A percentile compares a stretch with the other conserved stretches of the same genome.
phyloP scores from a whole-genome alignment of 2,888 invertebrate genomes.

The Pheosia tremula region DNA sequence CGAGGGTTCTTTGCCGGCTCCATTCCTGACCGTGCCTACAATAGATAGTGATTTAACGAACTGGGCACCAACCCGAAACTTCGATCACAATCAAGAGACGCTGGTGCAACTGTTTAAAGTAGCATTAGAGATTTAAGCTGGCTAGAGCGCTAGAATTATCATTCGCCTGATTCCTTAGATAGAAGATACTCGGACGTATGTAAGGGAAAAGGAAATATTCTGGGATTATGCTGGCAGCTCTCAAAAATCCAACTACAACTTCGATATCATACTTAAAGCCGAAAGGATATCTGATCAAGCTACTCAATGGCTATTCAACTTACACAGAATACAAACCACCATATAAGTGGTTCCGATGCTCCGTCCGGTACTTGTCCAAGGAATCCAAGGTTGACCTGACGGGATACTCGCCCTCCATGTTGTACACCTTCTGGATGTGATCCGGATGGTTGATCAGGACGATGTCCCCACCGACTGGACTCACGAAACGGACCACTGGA shows the following conservation, averaged over 20 bases:
- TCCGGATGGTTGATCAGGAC: conserved; percentile 87
- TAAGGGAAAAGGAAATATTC: too few species aligned
- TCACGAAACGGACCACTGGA: conserved; percentile 86
- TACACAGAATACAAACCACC: conserved; percentile 85
- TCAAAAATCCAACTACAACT: too few species aligned
- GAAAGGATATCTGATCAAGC: too few species aligned
- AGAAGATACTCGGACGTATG: too few species aligned
- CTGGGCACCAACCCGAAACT: background rate
- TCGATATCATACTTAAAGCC: too few species aligned
- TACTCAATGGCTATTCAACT: conserved; percentile 42
- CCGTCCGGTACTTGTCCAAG: conserved; percentile 85
- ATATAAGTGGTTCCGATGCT: conserved; percentile 80
- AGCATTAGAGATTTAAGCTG: too few species aligned
- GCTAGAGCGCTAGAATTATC: too few species aligned
- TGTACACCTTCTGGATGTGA: conserved; percentile 85
- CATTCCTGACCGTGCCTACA: conserved; percentile 85
- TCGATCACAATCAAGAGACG: too few species aligned
- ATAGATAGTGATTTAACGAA: conserved; percentile 5
- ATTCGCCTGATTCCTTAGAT: too few species aligned
- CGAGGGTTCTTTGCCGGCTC: conserved; percentile 79
- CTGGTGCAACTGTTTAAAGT: too few species aligned
- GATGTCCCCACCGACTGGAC: conserved; percentile 86
- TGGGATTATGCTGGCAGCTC: too few species aligned
- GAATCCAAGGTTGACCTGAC: conserved; percentile 86
- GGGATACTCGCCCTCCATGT: conserved; percentile 85